Base-by-base conservation (phyloP, 2,888 invertebrate genomes). In the Drosophila melanosoma region DNA sequence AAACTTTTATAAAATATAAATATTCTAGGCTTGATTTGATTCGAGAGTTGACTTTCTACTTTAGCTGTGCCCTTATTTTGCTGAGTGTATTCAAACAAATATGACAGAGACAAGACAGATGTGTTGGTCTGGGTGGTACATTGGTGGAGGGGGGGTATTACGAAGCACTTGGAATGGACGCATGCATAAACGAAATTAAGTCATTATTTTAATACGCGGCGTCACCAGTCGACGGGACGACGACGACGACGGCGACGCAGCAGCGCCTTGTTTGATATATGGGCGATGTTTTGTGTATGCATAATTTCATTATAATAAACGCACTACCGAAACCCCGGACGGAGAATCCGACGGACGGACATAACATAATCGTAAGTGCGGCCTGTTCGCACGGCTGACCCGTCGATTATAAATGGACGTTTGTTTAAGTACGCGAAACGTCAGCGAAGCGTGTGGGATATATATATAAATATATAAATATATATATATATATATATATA, bases 151-250 rank as follows among this genome's bases (percentile, higher is more conserved):
- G 33, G 20, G 36, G 35, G 38, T 12, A 54, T 36, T 36, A 56
- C 38, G 20, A 63, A 35, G 56, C 26, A 62, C 32, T 76, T 54
- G 66, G 29, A 45, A 20, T 58, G 56, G 65, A 69, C 60, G 70
- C 89, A 87, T 81, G 81, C 74, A 83, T 81, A 81, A 89, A 87
- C 84, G 78, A 91, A 91, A 91, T 91, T 91, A 91, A 91, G 91
- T 91, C 87, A 89, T 91, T 91, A 91, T 88, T 88, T 91, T 88
- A 89, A 90, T 88, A 91, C 87, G 81, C 78, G 79, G 74, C 82
- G 81, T 70, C 70, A 70, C 79, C 66, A 74, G 80, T 0, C 36
- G 54, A 11, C 63, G 23, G 26, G 11, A 12, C 53, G 53, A 23
- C 35, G 35, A 36, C 33, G 45, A 23, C 23, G 45, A 45, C 76